Evolutionary conservation across 1,140 invertebrate genomes (phyloP), one percentile per base, ranked within the genome.

Genomic region (Phymorhynchus buccinoides): DNA sequence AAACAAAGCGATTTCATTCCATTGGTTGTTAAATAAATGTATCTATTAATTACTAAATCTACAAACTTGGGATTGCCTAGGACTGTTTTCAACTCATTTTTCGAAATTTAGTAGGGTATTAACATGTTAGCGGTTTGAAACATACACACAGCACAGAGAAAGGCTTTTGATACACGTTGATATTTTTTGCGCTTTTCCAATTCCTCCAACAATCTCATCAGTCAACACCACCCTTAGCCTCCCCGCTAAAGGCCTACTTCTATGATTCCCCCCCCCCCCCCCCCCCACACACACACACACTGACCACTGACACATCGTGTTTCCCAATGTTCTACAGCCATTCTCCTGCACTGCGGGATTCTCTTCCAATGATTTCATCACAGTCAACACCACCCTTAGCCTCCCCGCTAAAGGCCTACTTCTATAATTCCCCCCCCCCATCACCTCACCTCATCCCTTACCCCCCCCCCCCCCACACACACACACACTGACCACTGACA

Each of bases 321-420:
- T 89, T 22, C 89, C 89, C 1, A 90, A 79, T n/a, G 89, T 88
- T 32, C 86, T 84, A 66, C 87, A 88, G 16, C 89, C 88, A 48
- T 88, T 85, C 80, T 89, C 88, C 80, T 89, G 89, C 27, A 90
- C 85, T 22, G 62, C 18, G 0, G 30, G 52, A 27, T 88, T 86
- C 22, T 90, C 89, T 14, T 84, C 83, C 27, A 87, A 85, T 16
- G 42, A 62, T 9, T 79, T 85, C 89, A 90, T 90, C 0, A 86
- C 83, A 3, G 85, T 84, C 2, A 88, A 52, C 1, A 88, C 75
- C 3, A 80, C 71, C n/a, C 62, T 16, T 4, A 89, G 41, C 32
- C 87, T 84, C 12, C 73, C 78, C 30, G 62, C 82, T 7, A 18
- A 32, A 22, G 88, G 62, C 12, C 18, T 30, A 56, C 14, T 82